phyloP scores from a whole-genome alignment of 2,888 invertebrate species.

The Polylopha cassiicola region DNA sequence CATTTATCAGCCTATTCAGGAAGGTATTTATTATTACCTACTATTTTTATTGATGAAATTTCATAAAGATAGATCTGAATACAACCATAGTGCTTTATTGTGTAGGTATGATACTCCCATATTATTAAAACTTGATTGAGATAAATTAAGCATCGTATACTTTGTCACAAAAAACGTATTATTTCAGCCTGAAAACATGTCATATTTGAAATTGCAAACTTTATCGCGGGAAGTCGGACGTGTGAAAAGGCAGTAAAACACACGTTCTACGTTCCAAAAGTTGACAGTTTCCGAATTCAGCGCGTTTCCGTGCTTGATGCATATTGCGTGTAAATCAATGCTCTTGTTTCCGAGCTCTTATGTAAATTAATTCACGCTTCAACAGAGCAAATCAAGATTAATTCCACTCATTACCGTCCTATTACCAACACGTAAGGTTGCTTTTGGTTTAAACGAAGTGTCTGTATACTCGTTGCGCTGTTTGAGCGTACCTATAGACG shows the following conservation, averaged over 20 bases:
- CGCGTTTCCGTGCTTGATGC: constrained; percentile 23
- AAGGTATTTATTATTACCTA: too few species aligned
- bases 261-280: constrained; percentile 2
- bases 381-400: constrained; percentile 15
- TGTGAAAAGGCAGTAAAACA: constrained; percentile 1
- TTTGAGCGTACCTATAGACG: constrained; percentile 14
- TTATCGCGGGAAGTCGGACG: not conserved
- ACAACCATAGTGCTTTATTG: too few species aligned
- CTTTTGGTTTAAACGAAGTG: not conserved
- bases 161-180: too few species aligned
- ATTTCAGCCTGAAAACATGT: not conserved
- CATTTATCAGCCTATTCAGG: too few species aligned
- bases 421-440: constrained; percentile 1
- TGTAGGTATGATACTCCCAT: too few species aligned
- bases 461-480: not conserved
- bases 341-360: constrained; percentile 31
- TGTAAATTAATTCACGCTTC: constrained; percentile 35
- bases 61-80: too few species aligned
- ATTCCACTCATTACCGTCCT: constrained; percentile 1
- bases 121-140: too few species aligned
- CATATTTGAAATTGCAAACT: not conserved
- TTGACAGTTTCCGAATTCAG: constrained; percentile 29
- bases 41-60: too few species aligned
- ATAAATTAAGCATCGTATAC: too few species aligned
- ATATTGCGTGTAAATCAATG: constrained; percentile 36